These are phyloP conservation scores for Melanerpes aurifrons DNA, from an alignment of 2,113 vertebrate species.

Conservation along the genomic window DNA sequence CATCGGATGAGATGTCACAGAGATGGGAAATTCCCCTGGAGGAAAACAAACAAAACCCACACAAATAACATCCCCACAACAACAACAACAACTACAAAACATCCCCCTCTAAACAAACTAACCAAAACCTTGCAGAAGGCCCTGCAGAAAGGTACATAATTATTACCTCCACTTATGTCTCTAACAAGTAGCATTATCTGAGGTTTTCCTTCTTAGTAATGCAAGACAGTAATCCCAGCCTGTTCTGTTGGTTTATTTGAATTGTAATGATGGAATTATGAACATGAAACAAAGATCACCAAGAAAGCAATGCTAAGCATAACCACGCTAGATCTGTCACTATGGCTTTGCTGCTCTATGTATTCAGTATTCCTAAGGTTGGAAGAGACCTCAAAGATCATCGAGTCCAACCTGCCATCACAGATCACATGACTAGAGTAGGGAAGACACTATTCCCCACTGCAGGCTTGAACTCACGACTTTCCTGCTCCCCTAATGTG, in stretches of 20 bases:
- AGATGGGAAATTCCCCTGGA: neutral
- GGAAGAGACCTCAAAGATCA: too few species aligned
- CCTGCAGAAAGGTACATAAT: neutral
- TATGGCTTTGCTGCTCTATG: neutral
- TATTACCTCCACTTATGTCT: neutral
- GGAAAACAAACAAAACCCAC: neutral
- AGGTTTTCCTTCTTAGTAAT: neutral
- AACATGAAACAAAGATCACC: conserved; percentile 8
- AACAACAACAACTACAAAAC: neutral
- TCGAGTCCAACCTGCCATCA: too few species aligned
- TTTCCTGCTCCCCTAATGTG: too few species aligned
- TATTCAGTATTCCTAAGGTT: too few species aligned
- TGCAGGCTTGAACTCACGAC: too few species aligned
- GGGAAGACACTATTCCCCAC: too few species aligned
- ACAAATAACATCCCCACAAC: neutral
- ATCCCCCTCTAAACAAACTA: neutral
- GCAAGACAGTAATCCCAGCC: neutral
- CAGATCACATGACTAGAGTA: too few species aligned
- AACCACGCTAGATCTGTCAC: neutral
- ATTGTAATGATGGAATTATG: neutral
- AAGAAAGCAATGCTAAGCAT: neutral
- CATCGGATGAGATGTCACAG: neutral
- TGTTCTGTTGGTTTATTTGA: neutral
- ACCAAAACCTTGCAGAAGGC: neutral
- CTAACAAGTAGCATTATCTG: neutral